A percentile compares a stretch with the other conserved stretches of the same genome.
phyloP scores from a whole-genome alignment of 2,888 invertebrate genomes.

The Melanchra persicariae region DNA sequence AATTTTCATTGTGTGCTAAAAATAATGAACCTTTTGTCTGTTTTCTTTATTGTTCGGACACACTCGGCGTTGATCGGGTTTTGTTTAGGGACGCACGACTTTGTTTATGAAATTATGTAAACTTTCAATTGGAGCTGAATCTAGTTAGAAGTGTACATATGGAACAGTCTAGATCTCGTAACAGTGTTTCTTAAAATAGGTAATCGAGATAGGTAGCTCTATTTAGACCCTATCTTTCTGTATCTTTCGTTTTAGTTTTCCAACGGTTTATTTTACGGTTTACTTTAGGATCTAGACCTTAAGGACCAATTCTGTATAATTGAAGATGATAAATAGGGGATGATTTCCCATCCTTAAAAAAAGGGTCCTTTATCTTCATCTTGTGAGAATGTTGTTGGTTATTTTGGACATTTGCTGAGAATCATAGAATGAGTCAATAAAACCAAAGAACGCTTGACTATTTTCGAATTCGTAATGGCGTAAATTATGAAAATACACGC shows the following conservation, averaged over 20 bases:
- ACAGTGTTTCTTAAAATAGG: slow-evolving; percentile 10
- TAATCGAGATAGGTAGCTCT: not conserved
- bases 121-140: slow-evolving; percentile 48
- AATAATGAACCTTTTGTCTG: slow-evolving; percentile 36
- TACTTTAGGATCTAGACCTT: not conserved
- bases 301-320: too few relatives aligned
- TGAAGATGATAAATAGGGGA: too few relatives aligned
- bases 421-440: not conserved
- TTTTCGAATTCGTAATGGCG: not conserved
- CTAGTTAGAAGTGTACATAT: slow-evolving; percentile 25
- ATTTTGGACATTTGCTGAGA: not conserved
- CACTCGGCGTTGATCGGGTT: slow-evolving; percentile 54
- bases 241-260: not conserved
- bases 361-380: not conserved
- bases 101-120: slow-evolving; percentile 53
- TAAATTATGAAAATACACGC: not conserved
- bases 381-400: not conserved
- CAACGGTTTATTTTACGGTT: not conserved
- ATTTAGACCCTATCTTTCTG: too few relatives aligned
- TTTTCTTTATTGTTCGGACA: slow-evolving; percentile 19
- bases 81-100: slow-evolving; percentile 55
- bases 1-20: not conserved
- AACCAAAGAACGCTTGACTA: not conserved
- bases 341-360: too few relatives aligned
- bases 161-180: slow-evolving; percentile 17